Evolutionary conservation across 2,888 invertebrate genomes (phyloP).

Genomic region (Chymomyza fuscimana): DNA sequence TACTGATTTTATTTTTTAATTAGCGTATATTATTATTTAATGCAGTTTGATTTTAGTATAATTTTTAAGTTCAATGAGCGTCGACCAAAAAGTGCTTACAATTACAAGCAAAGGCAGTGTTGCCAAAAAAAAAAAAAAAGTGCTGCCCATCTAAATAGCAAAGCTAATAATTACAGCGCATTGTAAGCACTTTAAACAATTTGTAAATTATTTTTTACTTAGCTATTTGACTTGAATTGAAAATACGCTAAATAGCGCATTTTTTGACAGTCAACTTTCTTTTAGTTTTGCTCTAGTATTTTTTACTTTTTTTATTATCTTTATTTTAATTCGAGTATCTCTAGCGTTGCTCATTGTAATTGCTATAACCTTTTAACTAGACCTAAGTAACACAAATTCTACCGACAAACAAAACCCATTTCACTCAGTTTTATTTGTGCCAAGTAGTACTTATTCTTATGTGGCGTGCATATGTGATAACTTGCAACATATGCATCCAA

Average conservation of each 20-base stretch:
- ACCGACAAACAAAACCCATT: conserved; percentile 64
- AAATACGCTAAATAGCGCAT: not conserved
- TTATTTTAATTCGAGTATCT: too few relatives aligned
- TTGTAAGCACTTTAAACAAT: not conserved
- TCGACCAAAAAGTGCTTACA: not conserved
- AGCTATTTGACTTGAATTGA: not conserved
- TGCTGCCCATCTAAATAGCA: not conserved
- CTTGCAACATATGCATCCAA: not conserved
- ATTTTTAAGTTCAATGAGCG: conserved; percentile 1
- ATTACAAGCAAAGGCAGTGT: not conserved
- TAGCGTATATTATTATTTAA: conserved; percentile 23
- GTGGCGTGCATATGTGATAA: conserved; percentile 9
- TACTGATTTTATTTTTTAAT: conserved; percentile 23
- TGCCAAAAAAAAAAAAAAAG: not conserved
- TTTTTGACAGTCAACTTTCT: not conserved
- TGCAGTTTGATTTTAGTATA: conserved; percentile 33
- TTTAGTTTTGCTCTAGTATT: not conserved
- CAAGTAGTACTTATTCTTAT: not conserved
- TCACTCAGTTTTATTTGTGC: conserved; percentile 51
- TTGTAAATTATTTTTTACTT: not conserved
- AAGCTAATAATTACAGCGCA: not conserved
- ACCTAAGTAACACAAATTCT: conserved; percentile 51
- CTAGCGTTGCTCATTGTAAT: not conserved
- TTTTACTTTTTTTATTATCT: not conserved
- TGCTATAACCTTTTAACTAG: conserved; percentile 26